phyloP scores from a whole-genome alignment of 2,888 invertebrate species.

The Crioceris asparagi region DNA sequence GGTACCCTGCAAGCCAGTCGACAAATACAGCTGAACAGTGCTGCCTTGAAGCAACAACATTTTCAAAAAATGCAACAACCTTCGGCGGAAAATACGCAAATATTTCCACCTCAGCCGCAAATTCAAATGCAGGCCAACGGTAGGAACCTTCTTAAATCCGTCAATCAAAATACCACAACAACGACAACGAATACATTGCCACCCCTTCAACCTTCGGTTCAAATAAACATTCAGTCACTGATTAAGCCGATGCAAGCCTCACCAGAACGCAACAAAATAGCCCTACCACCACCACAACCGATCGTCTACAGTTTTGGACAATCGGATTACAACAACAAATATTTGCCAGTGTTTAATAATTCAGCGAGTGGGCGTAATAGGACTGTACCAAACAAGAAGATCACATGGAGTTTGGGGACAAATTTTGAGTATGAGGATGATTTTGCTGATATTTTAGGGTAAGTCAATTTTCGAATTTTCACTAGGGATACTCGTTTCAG shows the following conservation, averaged over 20 bases:
- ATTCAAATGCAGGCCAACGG: slow-evolving; percentile 22
- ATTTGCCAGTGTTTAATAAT: slow-evolving; percentile 24
- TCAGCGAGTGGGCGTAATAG: slow-evolving; percentile 28
- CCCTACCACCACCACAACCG: slow-evolving; percentile 30
- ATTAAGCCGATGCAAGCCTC: slow-evolving; percentile 30
- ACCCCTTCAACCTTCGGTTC: slow-evolving; percentile 34
- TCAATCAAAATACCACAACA: slow-evolving; percentile 12
- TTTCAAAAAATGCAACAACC: neutral
- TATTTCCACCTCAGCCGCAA: slow-evolving; percentile 9
- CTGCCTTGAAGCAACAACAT: neutral
- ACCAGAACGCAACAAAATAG: slow-evolving; percentile 28
- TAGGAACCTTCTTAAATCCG: slow-evolving; percentile 15
- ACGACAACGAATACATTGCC: too few relatives aligned
- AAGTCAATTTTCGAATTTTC: too few relatives aligned
- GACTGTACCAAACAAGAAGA: slow-evolving; percentile 23
- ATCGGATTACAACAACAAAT: slow-evolving; percentile 31
- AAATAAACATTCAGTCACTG: slow-evolving; percentile 35
- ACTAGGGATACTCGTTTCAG: too few relatives aligned
- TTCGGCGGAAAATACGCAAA: slow-evolving; percentile 1
- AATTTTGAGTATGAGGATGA: slow-evolving; percentile 45
- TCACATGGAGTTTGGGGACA: slow-evolving; percentile 30
- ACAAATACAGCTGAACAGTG: slow-evolving; percentile 22
- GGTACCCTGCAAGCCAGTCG: slow-evolving; percentile 22
- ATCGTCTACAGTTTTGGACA: slow-evolving; percentile 37
- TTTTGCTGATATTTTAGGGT: slow-evolving; percentile 66